Percentiles rank a stretch among this genome's conserved stretches.
These are phyloP conservation scores for Amphiprion percula DNA, from an alignment of 2,113 vertebrate species.

Conservation along the genomic window DNA sequence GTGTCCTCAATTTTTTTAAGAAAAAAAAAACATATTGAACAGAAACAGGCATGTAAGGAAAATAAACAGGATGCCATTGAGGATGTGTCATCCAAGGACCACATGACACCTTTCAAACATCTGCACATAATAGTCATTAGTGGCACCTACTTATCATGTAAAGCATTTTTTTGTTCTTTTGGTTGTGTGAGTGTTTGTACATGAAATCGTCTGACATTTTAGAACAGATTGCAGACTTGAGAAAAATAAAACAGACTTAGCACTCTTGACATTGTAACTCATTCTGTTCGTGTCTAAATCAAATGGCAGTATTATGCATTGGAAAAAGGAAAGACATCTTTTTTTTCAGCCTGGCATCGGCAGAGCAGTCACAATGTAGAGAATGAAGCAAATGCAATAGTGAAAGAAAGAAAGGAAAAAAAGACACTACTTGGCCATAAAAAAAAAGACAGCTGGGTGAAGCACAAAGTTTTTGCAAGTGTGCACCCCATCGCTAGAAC, in stretches of 20 bases:
- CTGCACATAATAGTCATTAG: conserved; percentile 28
- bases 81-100: conserved; percentile 44
- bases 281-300: conserved; percentile 74
- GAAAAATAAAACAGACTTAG: conserved; percentile 79
- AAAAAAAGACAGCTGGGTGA: conserved; percentile 55
- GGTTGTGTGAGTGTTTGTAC: conserved; percentile 56
- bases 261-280: conserved; percentile 74
- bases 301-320: conserved; percentile 81
- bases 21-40: conserved; percentile 46
- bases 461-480: conserved; percentile 62
- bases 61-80: conserved; percentile 32
- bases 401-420: conserved; percentile 8
- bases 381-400: conserved; percentile 52
- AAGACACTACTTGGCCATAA: conserved; percentile 42
- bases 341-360: conserved; percentile 60
- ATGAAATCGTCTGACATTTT: conserved; percentile 35
- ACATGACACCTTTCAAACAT: conserved; percentile 44
- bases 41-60: conserved; percentile 58
- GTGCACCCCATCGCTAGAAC: conserved; percentile 57
- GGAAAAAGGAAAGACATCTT: conserved; percentile 78
- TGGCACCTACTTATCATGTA: conserved; percentile 50
- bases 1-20: conserved; percentile 69
- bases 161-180: conserved; percentile 67
- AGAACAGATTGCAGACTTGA: conserved; percentile 35
- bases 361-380: conserved; percentile 62